phyloP scores from a whole-genome alignment of 1,140 invertebrate genomes.

The Agrypnia vestita region DNA sequence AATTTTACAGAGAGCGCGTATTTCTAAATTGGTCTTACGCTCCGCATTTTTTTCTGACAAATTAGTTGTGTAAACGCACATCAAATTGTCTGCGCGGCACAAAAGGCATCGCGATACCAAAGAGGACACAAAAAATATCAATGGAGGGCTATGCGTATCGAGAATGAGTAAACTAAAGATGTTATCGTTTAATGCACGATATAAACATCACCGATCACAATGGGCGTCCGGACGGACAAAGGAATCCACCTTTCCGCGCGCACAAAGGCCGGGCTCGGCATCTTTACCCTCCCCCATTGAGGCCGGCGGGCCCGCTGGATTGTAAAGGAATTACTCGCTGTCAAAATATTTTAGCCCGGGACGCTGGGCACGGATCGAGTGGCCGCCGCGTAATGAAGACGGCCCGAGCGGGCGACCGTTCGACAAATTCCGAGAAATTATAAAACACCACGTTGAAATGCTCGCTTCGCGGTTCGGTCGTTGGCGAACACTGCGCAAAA shows the following conservation, averaged over 20 bases:
- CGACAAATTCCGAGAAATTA: too few species aligned
- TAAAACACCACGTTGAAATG: too few species aligned
- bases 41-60: constrained; percentile 5
- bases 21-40: too few species aligned
- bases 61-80: constrained; percentile 7
- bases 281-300: neutral
- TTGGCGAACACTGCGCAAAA: too few species aligned
- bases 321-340: constrained; percentile 56
- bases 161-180: constrained; percentile 46
- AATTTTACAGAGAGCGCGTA: too few species aligned
- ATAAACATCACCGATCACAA: constrained; percentile 58
- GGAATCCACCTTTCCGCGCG: neutral
- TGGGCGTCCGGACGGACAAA: constrained; percentile 26
- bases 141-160: constrained; percentile 21
- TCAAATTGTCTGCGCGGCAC: constrained; percentile 17
- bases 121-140: constrained; percentile 13
- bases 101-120: constrained; percentile 14
- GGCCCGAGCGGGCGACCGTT: too few species aligned
- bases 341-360: constrained; percentile 59
- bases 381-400: too few species aligned
- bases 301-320: constrained; percentile 43
- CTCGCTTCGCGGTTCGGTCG: too few species aligned
- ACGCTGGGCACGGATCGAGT: constrained; percentile 39
- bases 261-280: constrained; percentile 2
- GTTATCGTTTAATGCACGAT: constrained; percentile 59